Percentiles rank a stretch among this genome's conserved stretches.
Conservation (phyloP, 2,113 vertebrate species). For the Pterocles burchelli region DNA sequence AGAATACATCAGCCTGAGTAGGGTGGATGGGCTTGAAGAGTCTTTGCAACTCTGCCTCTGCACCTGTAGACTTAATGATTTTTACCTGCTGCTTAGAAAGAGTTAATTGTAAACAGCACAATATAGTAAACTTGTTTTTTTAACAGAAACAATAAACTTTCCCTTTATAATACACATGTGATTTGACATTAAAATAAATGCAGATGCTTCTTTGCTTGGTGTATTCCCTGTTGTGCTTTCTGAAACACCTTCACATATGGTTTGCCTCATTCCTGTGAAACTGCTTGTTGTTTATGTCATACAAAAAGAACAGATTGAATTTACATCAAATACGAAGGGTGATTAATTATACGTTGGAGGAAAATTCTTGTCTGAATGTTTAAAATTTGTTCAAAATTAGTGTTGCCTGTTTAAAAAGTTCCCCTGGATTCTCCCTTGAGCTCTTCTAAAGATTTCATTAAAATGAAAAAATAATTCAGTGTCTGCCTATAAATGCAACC, state of each 20-base stretch:
- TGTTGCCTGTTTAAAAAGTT: constrained; percentile 39
- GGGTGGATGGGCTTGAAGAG: neutral
- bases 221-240: constrained; percentile 82
- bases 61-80: neutral
- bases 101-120: constrained; percentile 64
- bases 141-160: constrained; percentile 75
- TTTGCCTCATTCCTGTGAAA: constrained; percentile 78
- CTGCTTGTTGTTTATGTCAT: constrained; percentile 81
- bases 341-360: constrained; percentile 73
- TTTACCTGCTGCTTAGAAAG: neutral
- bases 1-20: neutral
- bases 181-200: constrained; percentile 81
- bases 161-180: constrained; percentile 80
- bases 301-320: constrained; percentile 81
- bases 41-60: neutral
- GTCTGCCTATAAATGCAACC: constrained; percentile 13
- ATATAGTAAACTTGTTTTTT: constrained; percentile 61
- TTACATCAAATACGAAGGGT: constrained; percentile 71
- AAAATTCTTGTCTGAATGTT: constrained; percentile 59
- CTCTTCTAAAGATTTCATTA: neutral
- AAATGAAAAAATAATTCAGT: neutral
- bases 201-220: constrained; percentile 80
- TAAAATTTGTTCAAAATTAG: constrained; percentile 70
- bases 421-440: neutral
- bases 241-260: constrained; percentile 87